Evolutionary conservation across 2,888 invertebrate genomes (phyloP), one percentile per base, ranked within the genome.

Genomic region (Venusia cambrica): DNA sequence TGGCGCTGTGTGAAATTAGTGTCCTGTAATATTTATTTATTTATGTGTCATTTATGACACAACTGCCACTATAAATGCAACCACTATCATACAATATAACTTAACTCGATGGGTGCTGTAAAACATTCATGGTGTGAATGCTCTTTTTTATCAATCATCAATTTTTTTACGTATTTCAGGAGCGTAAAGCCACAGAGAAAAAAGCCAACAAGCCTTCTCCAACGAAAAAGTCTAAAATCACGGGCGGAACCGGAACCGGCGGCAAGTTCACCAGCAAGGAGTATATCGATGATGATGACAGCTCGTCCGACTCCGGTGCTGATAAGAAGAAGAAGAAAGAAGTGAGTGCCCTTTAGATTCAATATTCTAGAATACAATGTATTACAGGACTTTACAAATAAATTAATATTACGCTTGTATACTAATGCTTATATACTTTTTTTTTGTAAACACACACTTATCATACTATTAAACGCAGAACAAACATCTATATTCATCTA

Each of bases 191-290:
- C 1, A 61, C 64, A 0, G 85, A 77, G 34, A 81, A 73, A 62
- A 85, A 79, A 40, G 37, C 33, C 5, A 77, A 64, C 18, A 77
- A 79, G 32, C 54, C 76, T 0, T 48, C 66, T 1, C 13, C 54
- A 46, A 20, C 28, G 56, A 15, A 45, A 55, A 80, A 77, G 46
- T 80, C 85, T 0, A 88, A 88, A 42, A 65, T 40, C 9, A 51
- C 50, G 8, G 44, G 85, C 4, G 89, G 90, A 0, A 76, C 89
- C 1, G 77, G 90, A 7, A 88, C 89, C 0, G 56, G 66, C 0
- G 74, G 74, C 5, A 85, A 88, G 50, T 97, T 94, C 73, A 97
- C 96, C 69, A 97, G 97, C 68, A 97, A 96, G 71, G 97, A 98
- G 77, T 98, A 96, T 61, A 95, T 98, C 25, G 94, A 93, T 7